A percentile compares a stretch with the other conserved stretches of the same genome.
Conservation (phyloP, 64 coral and sea anemone genomes). For the Stichodactyla mertensii region DNA sequence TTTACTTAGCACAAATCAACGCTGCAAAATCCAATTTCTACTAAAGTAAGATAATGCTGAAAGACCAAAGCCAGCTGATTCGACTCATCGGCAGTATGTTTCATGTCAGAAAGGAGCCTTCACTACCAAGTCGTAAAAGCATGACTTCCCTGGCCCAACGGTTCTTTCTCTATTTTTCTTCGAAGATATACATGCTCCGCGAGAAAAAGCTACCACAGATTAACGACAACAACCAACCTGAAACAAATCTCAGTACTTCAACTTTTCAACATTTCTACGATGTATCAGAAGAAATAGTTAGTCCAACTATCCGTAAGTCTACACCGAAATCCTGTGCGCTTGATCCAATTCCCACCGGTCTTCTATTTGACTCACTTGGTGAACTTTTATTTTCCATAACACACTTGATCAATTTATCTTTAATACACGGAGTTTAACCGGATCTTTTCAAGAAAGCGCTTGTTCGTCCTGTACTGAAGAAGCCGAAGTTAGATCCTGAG, state of each 20-base stretch:
- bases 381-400: no score
- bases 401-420: no score
- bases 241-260: background rate
- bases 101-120: background rate
- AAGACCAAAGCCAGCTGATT: background rate
- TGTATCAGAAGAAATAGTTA: background rate
- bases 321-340: background rate
- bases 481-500: no score
- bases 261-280: background rate
- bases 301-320: background rate
- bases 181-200: background rate
- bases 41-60: background rate
- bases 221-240: background rate
- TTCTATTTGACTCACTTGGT: no score
- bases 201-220: background rate
- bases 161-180: slow-evolving; percentile 13
- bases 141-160: background rate
- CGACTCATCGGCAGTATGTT: background rate
- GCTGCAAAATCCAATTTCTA: background rate
- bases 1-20: background rate
- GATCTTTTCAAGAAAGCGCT: no score
- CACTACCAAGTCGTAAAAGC: background rate
- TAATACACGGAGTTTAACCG: no score
- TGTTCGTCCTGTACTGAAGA: no score
- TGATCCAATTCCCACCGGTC: no score